A percentile compares a stretch with the other conserved stretches of the same genome.
phyloP scores from a whole-genome alignment of 2,113 vertebrate genomes.

The Hipposideros armiger region DNA sequence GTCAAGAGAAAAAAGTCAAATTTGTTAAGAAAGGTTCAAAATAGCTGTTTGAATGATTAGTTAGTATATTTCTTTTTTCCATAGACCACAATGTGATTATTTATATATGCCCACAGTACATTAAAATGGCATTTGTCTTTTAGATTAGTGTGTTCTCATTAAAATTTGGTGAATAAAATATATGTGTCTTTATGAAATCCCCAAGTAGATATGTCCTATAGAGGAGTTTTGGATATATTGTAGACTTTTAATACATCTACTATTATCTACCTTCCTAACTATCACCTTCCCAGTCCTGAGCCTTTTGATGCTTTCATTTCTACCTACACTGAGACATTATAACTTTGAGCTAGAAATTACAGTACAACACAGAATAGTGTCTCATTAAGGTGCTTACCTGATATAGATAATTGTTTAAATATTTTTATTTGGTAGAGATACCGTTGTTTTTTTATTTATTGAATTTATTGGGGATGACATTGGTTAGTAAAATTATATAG shows the following conservation, averaged over 20 bases:
- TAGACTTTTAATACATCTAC: neutral
- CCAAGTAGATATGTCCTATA: neutral
- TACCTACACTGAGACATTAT: neutral
- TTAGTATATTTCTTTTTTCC: neutral
- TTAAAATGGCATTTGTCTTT: conserved; percentile 12
- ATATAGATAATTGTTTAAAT: neutral
- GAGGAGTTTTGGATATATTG: neutral
- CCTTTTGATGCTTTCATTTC: conserved; percentile 10
- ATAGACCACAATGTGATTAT: neutral
- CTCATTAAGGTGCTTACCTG: neutral
- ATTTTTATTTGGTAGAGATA: neutral
- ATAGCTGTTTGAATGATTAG: neutral
- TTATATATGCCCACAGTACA: neutral
- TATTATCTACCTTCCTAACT: neutral
- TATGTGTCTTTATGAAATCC: neutral
- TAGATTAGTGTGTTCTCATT: neutral
- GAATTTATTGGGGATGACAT: no score
- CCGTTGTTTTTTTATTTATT: no score
- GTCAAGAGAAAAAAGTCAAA: neutral
- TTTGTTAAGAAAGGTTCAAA: neutral
- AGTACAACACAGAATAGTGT: neutral
- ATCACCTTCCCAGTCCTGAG: neutral
- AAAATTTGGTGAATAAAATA: conserved; percentile 8
- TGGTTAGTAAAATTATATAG: no score
- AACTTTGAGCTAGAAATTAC: neutral